Evolutionary conservation across 92 coral and sea anemone genomes (phyloP).

Genomic region (Epizoanthus stellaris): DNA sequence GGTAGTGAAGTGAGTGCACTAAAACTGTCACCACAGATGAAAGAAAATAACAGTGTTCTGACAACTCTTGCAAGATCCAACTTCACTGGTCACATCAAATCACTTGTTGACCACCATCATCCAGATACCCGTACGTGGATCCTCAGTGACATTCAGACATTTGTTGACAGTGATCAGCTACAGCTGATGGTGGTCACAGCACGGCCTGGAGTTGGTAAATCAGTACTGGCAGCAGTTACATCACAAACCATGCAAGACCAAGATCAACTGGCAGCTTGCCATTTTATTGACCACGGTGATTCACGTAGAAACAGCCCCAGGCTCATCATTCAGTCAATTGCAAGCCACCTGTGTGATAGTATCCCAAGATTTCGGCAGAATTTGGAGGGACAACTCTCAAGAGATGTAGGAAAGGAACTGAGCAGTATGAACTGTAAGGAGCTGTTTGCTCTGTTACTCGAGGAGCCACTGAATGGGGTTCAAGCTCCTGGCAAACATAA

Average conservation of each 20-base stretch:
- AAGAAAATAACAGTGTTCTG: no score
- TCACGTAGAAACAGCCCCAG: constrained; percentile 9
- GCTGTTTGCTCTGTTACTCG: no score
- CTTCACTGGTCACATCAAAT: constrained; percentile 22
- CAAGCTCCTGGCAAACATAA: no score
- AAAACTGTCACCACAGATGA: no score
- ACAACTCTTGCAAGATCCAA: background rate
- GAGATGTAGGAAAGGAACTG: no score
- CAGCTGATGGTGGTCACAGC: constrained; percentile 22
- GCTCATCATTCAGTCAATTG: constrained; percentile 29
- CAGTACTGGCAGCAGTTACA: background rate
- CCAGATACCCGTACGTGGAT: background rate
- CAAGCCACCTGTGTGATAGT: constrained; percentile 27
- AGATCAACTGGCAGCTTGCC: constrained; percentile 28
- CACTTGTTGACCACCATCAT: background rate
- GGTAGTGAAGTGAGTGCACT: no score
- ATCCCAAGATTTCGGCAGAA: no score
- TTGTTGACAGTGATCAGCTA: background rate
- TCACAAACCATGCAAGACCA: background rate
- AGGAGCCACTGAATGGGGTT: no score
- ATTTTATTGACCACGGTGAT: background rate
- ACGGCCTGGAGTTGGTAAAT: background rate
- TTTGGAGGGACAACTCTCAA: no score
- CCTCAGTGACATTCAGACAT: background rate
- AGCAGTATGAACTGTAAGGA: no score